Base-by-base conservation (phyloP, 2,888 invertebrate genomes). In the Metacarcinus magister region DNA sequence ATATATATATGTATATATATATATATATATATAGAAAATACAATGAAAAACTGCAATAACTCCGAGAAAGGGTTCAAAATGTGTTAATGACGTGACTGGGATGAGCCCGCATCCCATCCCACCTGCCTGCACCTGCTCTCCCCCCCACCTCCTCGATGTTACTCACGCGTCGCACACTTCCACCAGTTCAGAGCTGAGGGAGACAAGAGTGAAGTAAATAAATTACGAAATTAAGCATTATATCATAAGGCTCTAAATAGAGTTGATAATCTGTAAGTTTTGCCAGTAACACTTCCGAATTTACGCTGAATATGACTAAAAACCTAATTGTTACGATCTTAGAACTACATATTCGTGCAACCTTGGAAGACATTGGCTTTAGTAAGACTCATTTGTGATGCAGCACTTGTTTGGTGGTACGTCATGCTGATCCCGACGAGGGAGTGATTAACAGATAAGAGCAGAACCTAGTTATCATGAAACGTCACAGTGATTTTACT, bases 81-180 rank as follows among this genome's bases (percentile, higher is more conserved):
- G 87, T 87, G 87, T 39, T 32, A 87, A 87, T 87, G 87, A 87
- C 87, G 87, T 87, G 87, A 87, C 39, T 87, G 39, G 16, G 87
- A 39, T 87, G 87, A 87, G 87, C 87, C 87, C 87, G 87, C 87
- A 87, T 87, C 87, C 39, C 39, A 3, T 16, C 87, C 39, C 32
- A 87, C 87, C 87, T 87, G 87, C 39, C 87, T 87, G 87, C 39
- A 39, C 87, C 87, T 87, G 39, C 87, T n/a, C 32, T 8, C 16
- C 87, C 87, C 39, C 39, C 87, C 87, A n/a, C 75, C 87, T n/a
- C 87, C 87, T 87, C 87, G 39, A 39, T 39, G 39, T 39, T 16
- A 87, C 87, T 10, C n/a, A 39, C 87, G 39, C 87, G 87, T 13
- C 87, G 16, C 87, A 39, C 87, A 32, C 39, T 19, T 87, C 87